Base-by-base conservation (phyloP, 2,113 vertebrate genomes). In the Baryphthengus martii region DNA sequence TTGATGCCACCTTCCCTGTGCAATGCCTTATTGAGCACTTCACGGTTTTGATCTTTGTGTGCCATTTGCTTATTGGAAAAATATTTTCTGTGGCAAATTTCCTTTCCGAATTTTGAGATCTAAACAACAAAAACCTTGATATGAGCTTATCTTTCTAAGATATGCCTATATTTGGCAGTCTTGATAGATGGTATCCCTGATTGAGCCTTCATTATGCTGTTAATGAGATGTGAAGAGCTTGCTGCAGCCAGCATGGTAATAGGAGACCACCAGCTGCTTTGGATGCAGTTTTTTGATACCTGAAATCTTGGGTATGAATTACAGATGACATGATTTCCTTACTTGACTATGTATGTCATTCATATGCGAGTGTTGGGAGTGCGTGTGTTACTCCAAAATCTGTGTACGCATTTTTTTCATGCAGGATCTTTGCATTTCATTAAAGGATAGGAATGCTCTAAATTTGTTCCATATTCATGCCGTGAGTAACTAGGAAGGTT, bases 211-310 rank as follows among this genome's bases (percentile, higher is more conserved):
- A 94, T 97, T 96, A 92, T 2, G 6, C 61, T 12, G 80, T 56
- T 96, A 97, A 97, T 97, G 97, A 97, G 96, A 95, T 94, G 90
- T 91, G 96, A 96, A 95, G 94, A 95, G 93, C 91, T 95, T 73
- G 79, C 87, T 90, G 84, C 90, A 95, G 82, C 84, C 90, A 75
- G 71, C 66, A 31, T 39, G 28, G 71, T 88, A 89, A 96, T 89
- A 53, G 33, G 70, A 82, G 95, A 95, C 92, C 86, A 82, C 77
- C 92, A 90, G 66, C 89, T 95, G 79, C 85, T 96, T 67, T 42
- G 63, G 71, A 65, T 75, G 47, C 68, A 52, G 14, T 25, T 95
- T 94, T 94, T 72, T 74, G 85, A 47, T 96, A 95, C 88, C 77
- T 93, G 91, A 26, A 91, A 35, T 81, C 79, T 94, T 92, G 76